Percentiles rank a stretch among this genome's conserved stretches.
These are phyloP conservation scores for Motacilla alba DNA, from an alignment of 2,113 vertebrate species.

Conservation along the genomic window DNA sequence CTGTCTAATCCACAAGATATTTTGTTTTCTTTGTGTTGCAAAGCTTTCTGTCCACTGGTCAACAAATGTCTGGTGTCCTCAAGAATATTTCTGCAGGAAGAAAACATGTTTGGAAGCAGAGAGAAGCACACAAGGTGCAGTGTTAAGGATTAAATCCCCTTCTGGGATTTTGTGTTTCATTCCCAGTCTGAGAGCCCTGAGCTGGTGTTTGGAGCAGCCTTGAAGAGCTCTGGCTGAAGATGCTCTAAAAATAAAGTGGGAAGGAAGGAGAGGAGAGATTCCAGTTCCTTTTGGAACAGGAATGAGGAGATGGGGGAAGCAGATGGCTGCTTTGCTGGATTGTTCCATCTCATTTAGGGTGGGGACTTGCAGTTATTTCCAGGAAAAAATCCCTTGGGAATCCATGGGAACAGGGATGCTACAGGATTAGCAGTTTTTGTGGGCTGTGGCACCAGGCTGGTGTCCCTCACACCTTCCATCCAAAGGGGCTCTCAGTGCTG, in stretches of 20 bases:
- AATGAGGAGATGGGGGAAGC: not conserved
- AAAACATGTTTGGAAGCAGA: not conserved
- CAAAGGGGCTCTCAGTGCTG: not conserved
- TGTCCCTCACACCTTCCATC: not conserved
- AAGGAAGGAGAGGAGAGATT: not conserved
- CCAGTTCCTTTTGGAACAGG: not conserved
- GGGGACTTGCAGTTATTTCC: not conserved
- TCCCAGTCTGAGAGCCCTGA: not conserved
- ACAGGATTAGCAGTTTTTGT: not conserved
- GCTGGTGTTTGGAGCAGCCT: not conserved
- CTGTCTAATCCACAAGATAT: not conserved
- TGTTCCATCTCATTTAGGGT: not conserved
- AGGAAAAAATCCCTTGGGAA: not conserved
- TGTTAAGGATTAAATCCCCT: not conserved
- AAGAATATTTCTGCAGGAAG: not conserved
- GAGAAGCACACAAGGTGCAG: not conserved
- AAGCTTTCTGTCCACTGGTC: not conserved
- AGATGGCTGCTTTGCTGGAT: conserved; percentile 15
- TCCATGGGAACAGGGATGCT: not conserved
- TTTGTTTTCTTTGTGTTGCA: not conserved
- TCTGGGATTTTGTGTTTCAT: not conserved
- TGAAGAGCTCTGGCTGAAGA: not conserved
- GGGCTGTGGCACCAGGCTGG: not conserved
- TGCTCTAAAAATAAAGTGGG: conserved; percentile 10
- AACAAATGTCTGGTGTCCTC: not conserved